Evolutionary conservation across 2,113 vertebrate genomes (phyloP), one percentile per base, ranked within the genome.

Genomic region (Stigmatopora nigra): DNA sequence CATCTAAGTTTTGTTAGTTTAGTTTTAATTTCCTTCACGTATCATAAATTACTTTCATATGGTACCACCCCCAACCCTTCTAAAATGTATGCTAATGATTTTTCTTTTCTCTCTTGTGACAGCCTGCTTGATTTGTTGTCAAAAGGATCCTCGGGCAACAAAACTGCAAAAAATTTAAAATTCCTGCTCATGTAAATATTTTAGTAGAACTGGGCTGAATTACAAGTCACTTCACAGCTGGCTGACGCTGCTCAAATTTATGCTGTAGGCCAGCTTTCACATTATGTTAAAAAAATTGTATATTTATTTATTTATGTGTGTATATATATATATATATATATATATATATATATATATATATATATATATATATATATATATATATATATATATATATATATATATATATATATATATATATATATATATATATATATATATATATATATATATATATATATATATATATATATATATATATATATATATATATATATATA

Each of bases 191-290:
- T 20, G 52, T 55, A 25, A 55, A 55, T 55, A 55, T 55, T 55
- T 55, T 25, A 55, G 52, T 55, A 25, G 52, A 12, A 20, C 13
- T 55, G 20, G 52, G 52, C 20, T 53, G 51, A 53, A 12, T 19
- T 22, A 53, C n/a, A 52, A 52, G 51, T 22, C 51, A 53, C 19
- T 53, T 53, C 51, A 53, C 51, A 53, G 51, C n/a, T 55, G 52
- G 20, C 20, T 55, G 52, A 12, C 52, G 14, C 20, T 55, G 52
- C 20, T 20, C 52, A 22, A 25, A 20, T 25, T 55, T 25, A 11
- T 25, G 20, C 52, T 20, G 13, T 14, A 55, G 52, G 52, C 20
- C 52, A 22, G 52, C 22, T 20, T 55, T 55, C 20, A 55, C 52
- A 55, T 55, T 55, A 20, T 13, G 11, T 25, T 25, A 0, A 53